phyloP scores from a whole-genome alignment of 2,888 invertebrate genomes.

The Spatulosminthurus flaviceps region DNA sequence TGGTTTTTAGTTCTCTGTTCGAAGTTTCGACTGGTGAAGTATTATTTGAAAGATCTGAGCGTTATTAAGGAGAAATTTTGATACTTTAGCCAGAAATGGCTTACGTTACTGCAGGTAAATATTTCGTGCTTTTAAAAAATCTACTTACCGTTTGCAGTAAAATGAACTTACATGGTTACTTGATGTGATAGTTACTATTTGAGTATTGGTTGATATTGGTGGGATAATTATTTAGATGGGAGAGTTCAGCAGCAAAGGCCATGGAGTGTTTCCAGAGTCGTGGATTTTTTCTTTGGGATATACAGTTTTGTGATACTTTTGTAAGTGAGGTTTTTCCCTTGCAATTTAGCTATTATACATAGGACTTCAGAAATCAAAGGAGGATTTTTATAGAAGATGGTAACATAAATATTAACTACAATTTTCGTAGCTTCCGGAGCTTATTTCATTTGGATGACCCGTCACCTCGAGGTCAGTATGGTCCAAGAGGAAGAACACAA shows the following conservation, averaged over 20 bases:
- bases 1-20: too few relatives aligned
- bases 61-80: background rate
- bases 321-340: background rate
- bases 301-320: background rate
- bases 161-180: too few relatives aligned
- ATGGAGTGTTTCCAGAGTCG: background rate
- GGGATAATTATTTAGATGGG: background rate
- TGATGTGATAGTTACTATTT: background rate
- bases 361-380: too few relatives aligned
- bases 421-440: slow-evolving; percentile 35
- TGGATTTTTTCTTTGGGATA: background rate
- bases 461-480: slow-evolving; percentile 34
- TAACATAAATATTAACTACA: background rate
- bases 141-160: too few relatives aligned
- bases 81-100: background rate
- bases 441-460: slow-evolving; percentile 42
- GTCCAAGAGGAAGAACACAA: background rate
- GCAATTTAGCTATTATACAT: too few relatives aligned
- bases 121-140: background rate
- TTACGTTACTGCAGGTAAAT: background rate
- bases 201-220: background rate
- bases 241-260: background rate
- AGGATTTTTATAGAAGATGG: too few relatives aligned
- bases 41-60: too few relatives aligned
- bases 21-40: too few relatives aligned